phyloP scores from a whole-genome alignment of 2,797 vertebrate genomes.

The Oophaga sylvatica region DNA sequence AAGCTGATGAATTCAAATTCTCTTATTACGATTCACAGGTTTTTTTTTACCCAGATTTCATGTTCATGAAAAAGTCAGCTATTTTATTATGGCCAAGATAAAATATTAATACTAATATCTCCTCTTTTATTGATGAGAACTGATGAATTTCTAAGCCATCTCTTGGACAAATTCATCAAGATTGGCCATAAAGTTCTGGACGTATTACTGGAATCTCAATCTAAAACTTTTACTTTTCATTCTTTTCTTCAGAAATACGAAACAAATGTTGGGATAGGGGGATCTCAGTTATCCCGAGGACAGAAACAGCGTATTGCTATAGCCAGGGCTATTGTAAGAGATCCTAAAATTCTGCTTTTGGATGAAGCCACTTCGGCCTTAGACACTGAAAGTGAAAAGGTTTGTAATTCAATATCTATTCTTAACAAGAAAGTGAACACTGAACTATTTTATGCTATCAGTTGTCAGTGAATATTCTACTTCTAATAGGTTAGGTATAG shows the following conservation, averaged over 20 bases:
- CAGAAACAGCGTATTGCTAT: conserved; percentile 60
- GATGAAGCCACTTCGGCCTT: conserved; percentile 59
- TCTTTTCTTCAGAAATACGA: conserved; percentile 51
- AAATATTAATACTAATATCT: too few relatives aligned
- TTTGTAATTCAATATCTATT: neutral
- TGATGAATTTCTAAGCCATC: too few relatives aligned
- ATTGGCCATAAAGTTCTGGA: neutral
- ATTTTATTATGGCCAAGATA: too few relatives aligned
- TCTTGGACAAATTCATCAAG: too few relatives aligned
- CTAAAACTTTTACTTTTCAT: neutral
- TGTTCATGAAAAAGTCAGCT: too few relatives aligned
- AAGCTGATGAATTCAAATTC: too few relatives aligned
- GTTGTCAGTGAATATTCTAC: too few relatives aligned
- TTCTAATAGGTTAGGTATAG: too few relatives aligned
- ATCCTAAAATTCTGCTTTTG: conserved; percentile 55
- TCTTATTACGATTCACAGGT: too few relatives aligned
- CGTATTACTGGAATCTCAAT: neutral
- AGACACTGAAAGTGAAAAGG: conserved; percentile 60
- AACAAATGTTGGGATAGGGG: conserved; percentile 56
- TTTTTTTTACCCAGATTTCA: too few relatives aligned
- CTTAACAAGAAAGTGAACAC: neutral
- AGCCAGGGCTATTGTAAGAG: conserved; percentile 51
- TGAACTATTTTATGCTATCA: neutral
- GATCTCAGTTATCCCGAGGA: conserved; percentile 54
- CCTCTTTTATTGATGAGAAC: too few relatives aligned